These are phyloP conservation scores for Scolopax mira DNA, from an alignment of 2,113 vertebrate genomes.

Conservation along the genomic window DNA sequence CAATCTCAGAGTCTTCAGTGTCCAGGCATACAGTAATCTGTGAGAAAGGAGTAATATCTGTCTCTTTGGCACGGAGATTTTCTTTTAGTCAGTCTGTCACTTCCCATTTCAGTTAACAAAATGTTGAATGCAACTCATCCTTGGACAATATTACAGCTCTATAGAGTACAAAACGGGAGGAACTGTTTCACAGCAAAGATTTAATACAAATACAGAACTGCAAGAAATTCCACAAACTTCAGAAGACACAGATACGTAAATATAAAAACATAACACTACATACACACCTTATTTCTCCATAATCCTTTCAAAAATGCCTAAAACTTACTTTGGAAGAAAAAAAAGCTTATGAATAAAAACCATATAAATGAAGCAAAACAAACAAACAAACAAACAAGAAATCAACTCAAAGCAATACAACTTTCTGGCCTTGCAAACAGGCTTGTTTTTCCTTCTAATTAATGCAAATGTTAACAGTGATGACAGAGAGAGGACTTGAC, in stretches of 20 bases:
- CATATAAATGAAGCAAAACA: rapidly evolving
- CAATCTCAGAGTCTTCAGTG: conserved; percentile 50
- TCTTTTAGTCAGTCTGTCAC: conserved; percentile 87
- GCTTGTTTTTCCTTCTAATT: not conserved
- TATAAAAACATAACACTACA: not conserved
- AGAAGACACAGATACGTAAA: not conserved
- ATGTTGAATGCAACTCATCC: conserved; percentile 74
- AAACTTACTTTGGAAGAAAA: not conserved
- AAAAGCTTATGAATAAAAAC: not conserved
- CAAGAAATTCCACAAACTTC: not conserved
- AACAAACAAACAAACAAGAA: not conserved
- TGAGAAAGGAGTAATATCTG: conserved; percentile 75
- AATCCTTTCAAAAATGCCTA: not conserved
- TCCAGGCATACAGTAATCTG: conserved; percentile 64
- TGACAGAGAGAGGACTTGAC: not conserved
- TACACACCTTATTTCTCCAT: not conserved
- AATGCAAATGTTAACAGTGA: not conserved
- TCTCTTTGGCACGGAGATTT: conserved; percentile 79
- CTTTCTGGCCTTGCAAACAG: not conserved
- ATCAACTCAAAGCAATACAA: not conserved
- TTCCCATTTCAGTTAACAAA: conserved; percentile 87
- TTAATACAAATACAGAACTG: not conserved
- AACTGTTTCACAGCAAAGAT: conserved; percentile 39
- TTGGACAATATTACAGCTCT: conserved; percentile 70
- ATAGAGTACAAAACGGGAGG: conserved; percentile 55